Conservation (phyloP, 2,113 vertebrate genomes). For the Nesogale talazaci region DNA sequence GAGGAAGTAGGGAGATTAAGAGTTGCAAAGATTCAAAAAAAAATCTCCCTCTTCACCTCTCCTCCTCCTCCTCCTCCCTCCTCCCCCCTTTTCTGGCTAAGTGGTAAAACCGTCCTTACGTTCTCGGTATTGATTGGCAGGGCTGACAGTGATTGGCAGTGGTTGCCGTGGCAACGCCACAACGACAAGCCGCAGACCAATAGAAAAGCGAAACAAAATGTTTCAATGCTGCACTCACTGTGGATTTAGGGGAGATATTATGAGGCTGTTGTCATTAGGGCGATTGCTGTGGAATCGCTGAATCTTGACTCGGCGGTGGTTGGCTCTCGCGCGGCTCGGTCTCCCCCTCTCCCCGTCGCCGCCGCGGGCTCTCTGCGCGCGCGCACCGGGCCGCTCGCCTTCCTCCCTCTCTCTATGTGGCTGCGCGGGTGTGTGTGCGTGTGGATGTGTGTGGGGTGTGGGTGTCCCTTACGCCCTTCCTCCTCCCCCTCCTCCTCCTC, state of each 20-base stretch:
- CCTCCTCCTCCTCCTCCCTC: conserved; percentile 81
- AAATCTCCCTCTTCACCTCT: conserved; percentile 35
- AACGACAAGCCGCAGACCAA: conserved; percentile 99
- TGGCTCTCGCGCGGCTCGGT: conserved; percentile 82
- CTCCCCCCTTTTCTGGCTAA: conserved; percentile 88
- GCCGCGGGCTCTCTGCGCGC: conserved; percentile 72
- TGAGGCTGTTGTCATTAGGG: conserved; percentile 99
- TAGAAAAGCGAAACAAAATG: conserved; percentile 99
- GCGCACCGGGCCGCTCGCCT: conserved; percentile 75
- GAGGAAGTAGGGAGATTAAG: conserved; percentile 92
- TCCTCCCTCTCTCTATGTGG: conserved; percentile 87
- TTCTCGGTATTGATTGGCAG: conserved; percentile 99
- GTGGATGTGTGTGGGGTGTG: conserved; percentile 87
- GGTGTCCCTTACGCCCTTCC: conserved; percentile 80
- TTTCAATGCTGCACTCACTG: conserved; percentile 99
- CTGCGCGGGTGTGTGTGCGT: conserved; percentile 87
- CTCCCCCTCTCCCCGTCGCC: conserved; percentile 69
- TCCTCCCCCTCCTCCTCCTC: conserved; percentile 73
- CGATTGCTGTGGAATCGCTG: conserved; percentile 98
- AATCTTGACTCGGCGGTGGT: conserved; percentile 93
- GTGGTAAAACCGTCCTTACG: conserved; percentile 98
- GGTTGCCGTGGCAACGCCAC: conserved; percentile 98
- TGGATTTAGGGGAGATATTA: conserved; percentile 99
- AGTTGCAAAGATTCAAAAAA: conserved; percentile 88
- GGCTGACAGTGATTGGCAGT: conserved; percentile 99